phyloP scores from a whole-genome alignment of 1,140 invertebrate species.

The Drosophila burlai region DNA sequence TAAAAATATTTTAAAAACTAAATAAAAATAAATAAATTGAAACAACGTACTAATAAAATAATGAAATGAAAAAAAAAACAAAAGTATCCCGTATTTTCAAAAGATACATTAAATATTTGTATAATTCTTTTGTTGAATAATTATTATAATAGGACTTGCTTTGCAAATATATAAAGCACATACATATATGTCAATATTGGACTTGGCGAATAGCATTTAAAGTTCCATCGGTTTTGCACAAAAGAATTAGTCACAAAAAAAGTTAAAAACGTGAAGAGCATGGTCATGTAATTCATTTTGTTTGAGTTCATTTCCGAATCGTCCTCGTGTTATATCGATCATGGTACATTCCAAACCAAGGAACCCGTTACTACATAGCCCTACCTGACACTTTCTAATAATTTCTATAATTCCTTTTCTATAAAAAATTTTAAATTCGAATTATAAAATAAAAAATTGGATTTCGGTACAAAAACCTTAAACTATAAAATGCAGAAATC shows the following conservation, averaged over 20 bases:
- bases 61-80: neutral
- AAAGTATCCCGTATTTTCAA: neutral
- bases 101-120: neutral
- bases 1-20: neutral
- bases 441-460: no score
- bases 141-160: neutral
- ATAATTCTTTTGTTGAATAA: neutral
- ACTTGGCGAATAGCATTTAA: neutral
- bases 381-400: neutral
- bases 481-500: no score
- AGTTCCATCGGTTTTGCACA: neutral
- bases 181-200: neutral
- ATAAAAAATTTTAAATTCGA: neutral
- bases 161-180: neutral
- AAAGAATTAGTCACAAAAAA: neutral
- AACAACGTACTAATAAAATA: no score
- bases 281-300: neutral
- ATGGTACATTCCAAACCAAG: neutral
- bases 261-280: no score
- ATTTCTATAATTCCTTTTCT: neutral
- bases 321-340: neutral
- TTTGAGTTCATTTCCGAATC: no score
- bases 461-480: neutral
- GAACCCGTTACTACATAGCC: neutral
- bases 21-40: no score